A percentile compares a stretch with the other conserved stretches of the same genome.
Evolutionary conservation across 2,888 invertebrate species (phyloP).

Genomic region (Salticus scenicus): DNA sequence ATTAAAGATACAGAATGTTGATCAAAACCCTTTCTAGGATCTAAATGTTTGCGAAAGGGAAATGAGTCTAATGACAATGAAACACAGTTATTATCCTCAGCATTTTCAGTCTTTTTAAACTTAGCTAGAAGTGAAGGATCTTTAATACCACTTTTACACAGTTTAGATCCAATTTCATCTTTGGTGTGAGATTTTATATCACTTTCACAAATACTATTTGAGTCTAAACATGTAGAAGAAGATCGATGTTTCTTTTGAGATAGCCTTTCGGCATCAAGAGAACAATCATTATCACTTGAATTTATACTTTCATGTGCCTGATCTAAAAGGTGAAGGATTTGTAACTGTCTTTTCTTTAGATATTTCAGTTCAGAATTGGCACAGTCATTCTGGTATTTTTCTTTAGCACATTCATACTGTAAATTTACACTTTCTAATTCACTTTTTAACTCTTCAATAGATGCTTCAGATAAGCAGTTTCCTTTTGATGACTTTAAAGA

Average conservation of each 20-base stretch:
- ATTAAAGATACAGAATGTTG: constrained; percentile 37
- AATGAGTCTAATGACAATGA: constrained; percentile 61
- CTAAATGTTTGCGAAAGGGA: constrained; percentile 61
- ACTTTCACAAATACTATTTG: constrained; percentile 24
- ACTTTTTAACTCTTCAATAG: constrained; percentile 30
- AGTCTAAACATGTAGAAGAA: constrained; percentile 42
- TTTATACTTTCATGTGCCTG: constrained; percentile 74
- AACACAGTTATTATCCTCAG: constrained; percentile 48
- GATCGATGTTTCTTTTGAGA: constrained; percentile 46
- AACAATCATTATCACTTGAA: constrained; percentile 72
- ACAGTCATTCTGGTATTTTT: constrained; percentile 51
- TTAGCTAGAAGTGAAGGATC: constrained; percentile 46
- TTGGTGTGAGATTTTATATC: constrained; percentile 53
- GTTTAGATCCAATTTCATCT: constrained; percentile 46
- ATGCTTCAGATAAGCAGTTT: constrained; percentile 42
- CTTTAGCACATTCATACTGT: constrained; percentile 55
- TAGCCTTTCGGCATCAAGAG: constrained; percentile 50
- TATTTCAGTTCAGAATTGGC: constrained; percentile 70
- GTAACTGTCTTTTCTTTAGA: constrained; percentile 75
- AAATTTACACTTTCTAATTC: constrained; percentile 60
- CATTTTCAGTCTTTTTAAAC: constrained; percentile 36
- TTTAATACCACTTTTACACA: constrained; percentile 41
- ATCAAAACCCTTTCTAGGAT: constrained; percentile 62
- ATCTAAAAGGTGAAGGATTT: constrained; percentile 75
- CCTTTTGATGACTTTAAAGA: constrained; percentile 24